Evolutionary conservation across 2,797 vertebrate genomes (phyloP).

Genomic region (Florisuga fusca): DNA sequence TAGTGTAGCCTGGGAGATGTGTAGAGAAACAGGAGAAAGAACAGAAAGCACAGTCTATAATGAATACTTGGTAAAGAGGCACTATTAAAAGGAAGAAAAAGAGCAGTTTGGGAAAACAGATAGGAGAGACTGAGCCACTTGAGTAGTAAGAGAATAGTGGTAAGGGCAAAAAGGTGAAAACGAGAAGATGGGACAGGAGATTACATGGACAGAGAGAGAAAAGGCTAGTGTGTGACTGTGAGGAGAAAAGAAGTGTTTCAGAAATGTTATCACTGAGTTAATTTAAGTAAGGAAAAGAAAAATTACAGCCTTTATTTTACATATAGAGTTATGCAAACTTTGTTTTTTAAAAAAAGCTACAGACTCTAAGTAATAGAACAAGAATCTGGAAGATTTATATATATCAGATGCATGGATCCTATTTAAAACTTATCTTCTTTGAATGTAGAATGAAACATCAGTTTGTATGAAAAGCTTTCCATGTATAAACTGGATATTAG

Average conservation of each 20-base stretch:
- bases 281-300: not conserved
- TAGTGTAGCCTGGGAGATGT: not conserved
- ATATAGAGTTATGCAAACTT: not conserved
- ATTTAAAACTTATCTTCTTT: not conserved
- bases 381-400: not conserved
- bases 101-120: constrained; percentile 7
- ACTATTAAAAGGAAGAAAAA: constrained; percentile 8
- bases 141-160: not conserved
- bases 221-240: not conserved
- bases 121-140: not conserved
- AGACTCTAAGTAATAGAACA: not conserved
- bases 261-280: not conserved
- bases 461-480: not conserved
- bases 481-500: not conserved
- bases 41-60: not conserved
- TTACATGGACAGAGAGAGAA: not conserved
- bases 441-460: not conserved
- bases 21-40: not conserved
- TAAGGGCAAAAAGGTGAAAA: constrained; percentile 29
- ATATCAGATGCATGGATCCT: not conserved
- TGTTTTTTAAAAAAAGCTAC: not conserved
- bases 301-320: not conserved
- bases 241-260: not conserved
- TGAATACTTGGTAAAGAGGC: not conserved
- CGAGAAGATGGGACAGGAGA: not conserved